Conservation (phyloP, 2,888 invertebrate genomes). For the Eueremaeus valkanovi region DNA sequence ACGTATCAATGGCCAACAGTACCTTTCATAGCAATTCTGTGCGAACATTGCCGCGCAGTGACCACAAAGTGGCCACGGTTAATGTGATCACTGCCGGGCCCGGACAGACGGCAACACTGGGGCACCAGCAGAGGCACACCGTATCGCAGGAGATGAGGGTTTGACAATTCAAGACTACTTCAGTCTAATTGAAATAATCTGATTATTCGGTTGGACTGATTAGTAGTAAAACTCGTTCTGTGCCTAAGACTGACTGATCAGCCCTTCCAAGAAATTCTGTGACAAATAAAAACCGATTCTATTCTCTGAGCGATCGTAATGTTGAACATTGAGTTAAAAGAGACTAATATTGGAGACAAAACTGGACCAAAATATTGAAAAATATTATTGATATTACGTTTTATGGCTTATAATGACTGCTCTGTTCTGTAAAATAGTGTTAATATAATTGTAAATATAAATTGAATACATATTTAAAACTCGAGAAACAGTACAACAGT, state of each 20-base stretch:
- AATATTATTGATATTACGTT: too few relatives aligned
- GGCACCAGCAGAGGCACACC: conserved; percentile 28
- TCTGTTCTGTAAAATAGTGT: too few relatives aligned
- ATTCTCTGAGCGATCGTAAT: too few relatives aligned
- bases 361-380: too few relatives aligned
- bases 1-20: conserved; percentile 33
- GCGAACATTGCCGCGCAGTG: conserved; percentile 15
- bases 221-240: neutral
- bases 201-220: conserved; percentile 23
- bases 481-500: too few relatives aligned
- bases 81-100: conserved; percentile 4
- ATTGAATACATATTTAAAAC: conserved; percentile 1
- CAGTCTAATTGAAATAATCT: conserved; percentile 46
- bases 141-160: conserved; percentile 35
- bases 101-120: conserved; percentile 21
- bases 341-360: too few relatives aligned
- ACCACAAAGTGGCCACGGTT: conserved; percentile 28
- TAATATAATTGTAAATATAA: neutral
- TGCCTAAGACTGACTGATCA: conserved; percentile 17
- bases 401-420: too few relatives aligned
- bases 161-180: conserved; percentile 37
- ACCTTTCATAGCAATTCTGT: conserved; percentile 25
- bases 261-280: neutral
- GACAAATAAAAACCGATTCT: neutral
- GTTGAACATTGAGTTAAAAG: too few relatives aligned